Base-by-base conservation (phyloP, 1,140 invertebrate genomes). In the Brachionus asplanchnoidis region DNA sequence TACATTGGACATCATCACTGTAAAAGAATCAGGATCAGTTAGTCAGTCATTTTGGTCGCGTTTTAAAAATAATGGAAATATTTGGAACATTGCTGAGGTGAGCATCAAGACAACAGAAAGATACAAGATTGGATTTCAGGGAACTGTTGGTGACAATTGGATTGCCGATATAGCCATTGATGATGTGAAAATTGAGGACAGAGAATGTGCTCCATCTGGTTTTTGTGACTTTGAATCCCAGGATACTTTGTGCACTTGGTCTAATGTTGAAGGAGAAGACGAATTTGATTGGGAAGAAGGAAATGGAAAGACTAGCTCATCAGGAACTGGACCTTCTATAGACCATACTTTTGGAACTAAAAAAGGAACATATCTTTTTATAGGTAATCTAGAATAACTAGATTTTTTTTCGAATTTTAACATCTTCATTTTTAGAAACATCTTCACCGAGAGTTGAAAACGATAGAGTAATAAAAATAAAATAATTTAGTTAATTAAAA, bases 271-370 rank as follows among this genome's bases (percentile, higher is more conserved):
- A 23, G 65, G 79, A 12, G 85, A 82, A 11, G 88, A 89, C 70
- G 85, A 80, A 3, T 89, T 89, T 87, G 87, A 89, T 85, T 89
- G 88, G 88, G 86, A 85, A 46, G 78, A 86, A 77, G 85, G 85
- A 20, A 82, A 53, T 44, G 86, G 86, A 4, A 50, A 85, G 7
- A 88, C 88, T 17, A 12, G 75, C 8, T 87, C 86, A 56, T 20
- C 26, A 2, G 86, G 86, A 23, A 88, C 88, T 20, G 88, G 89
- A 20, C 89, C 89, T 0, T 91, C 91, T 6, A 91, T 91, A 87
- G 94, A 95, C 87, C 94, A 91, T 83, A 91, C 90, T 23, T 87
- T 86, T 66, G 87, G 84, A 66, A 85, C 65, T 50, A 56, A 84
- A 2, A 85, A 83, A 87, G 91, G 90, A 53, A 88, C 87, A 78